Conservation (phyloP, 2,888 invertebrate genomes). For the Lissocephala sabroskyi region DNA sequence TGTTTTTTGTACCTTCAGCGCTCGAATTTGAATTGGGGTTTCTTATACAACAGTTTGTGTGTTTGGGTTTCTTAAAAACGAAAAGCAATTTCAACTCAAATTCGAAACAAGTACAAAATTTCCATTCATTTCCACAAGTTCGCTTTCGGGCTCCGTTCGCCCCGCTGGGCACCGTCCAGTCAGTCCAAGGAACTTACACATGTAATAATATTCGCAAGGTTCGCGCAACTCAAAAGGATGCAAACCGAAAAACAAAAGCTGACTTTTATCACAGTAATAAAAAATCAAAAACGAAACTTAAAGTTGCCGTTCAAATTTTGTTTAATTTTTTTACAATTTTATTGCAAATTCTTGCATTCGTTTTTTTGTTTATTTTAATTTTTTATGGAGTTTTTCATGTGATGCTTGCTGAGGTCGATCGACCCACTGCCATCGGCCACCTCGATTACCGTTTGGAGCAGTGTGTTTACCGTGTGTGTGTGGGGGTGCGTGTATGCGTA, state of each 20-base stretch:
- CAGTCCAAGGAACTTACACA: conserved; percentile 53
- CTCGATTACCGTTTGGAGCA: no score
- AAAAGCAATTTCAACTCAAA: conserved; percentile 3
- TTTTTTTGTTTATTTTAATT: conserved; percentile 3
- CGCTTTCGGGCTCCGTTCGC: neutral
- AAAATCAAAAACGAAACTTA: conserved; percentile 35
- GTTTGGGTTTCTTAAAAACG: neutral
- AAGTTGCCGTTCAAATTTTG: conserved; percentile 48
- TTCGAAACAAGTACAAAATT: conserved; percentile 1
- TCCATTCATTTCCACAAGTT: neutral
- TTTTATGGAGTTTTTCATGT: conserved; percentile 14
- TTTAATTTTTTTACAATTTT: conserved; percentile 29
- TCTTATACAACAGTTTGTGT: conserved; percentile 20
- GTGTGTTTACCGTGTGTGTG: no score
- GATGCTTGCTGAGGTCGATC: no score
- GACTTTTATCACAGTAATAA: conserved; percentile 69
- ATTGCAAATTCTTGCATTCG: conserved; percentile 28
- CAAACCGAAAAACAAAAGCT: conserved; percentile 25
- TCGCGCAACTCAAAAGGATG: conserved; percentile 20
- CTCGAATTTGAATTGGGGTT: conserved; percentile 65
- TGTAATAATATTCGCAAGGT: conserved; percentile 45
- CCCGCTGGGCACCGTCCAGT: conserved; percentile 9
- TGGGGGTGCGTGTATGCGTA: conserved; percentile 15
- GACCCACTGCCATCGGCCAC: no score
- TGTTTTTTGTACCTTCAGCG: conserved; percentile 71